Evolutionary conservation across 2,113 vertebrate genomes (phyloP).

Genomic region (Melanostigma gelatinosum): DNA sequence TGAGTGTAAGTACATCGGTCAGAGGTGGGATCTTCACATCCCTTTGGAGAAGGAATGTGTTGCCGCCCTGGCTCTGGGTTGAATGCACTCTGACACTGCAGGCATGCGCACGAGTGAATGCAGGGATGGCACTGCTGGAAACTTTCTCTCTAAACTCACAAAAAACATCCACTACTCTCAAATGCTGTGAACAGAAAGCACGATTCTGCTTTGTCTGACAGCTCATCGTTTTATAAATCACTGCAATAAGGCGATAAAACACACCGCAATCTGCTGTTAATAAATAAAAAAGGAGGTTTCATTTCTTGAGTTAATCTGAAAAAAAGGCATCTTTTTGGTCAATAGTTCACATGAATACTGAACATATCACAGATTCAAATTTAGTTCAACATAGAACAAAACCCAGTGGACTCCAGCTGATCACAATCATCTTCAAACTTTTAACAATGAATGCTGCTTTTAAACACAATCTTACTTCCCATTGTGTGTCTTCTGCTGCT

Average conservation of each 20-base stretch:
- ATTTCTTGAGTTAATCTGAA: not conserved
- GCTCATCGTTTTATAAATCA: slow-evolving; percentile 13
- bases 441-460: slow-evolving; percentile 2
- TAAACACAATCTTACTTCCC: not conserved
- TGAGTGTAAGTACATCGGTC: slow-evolving; percentile 83
- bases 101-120: not conserved
- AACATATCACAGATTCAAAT: not conserved
- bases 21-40: slow-evolving; percentile 31
- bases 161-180: slow-evolving; percentile 3
- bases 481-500: slow-evolving; percentile 9
- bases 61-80: slow-evolving; percentile 10
- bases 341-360: not conserved
- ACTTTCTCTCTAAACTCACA: slow-evolving; percentile 14
- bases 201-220: slow-evolving; percentile 26
- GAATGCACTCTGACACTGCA: not conserved
- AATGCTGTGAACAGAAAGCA: slow-evolving; percentile 12
- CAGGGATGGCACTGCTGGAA: slow-evolving; percentile 7
- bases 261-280: not conserved
- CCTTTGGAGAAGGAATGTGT: slow-evolving; percentile 14
- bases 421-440: slow-evolving; percentile 8
- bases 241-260: not conserved
- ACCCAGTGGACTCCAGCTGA: slow-evolving; percentile 15
- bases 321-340: not conserved
- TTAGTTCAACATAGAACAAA: slow-evolving; percentile 3
- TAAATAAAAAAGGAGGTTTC: not conserved